Percentiles rank a stretch among this genome's conserved stretches.
Conservation (phyloP, 2,888 invertebrate species). For the Copidosoma aretas region DNA sequence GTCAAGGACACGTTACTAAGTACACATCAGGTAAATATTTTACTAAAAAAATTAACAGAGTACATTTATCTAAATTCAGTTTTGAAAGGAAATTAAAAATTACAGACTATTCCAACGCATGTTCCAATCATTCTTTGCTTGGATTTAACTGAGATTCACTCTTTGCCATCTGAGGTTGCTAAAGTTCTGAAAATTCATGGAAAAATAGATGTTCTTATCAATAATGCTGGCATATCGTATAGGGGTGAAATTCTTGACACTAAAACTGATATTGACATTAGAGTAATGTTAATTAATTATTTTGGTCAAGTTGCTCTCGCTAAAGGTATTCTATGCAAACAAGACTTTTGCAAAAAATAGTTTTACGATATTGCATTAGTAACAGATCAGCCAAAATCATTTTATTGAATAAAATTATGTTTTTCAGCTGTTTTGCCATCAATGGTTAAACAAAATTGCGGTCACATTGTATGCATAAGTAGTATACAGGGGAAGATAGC, state of each 20-base stretch:
- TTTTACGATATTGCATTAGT: too few species aligned
- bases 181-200: slow-evolving; percentile 76
- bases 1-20: slow-evolving; percentile 77
- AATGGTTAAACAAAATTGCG: slow-evolving; percentile 78
- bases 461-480: slow-evolving; percentile 87
- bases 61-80: neutral
- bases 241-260: slow-evolving; percentile 80
- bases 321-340: slow-evolving; percentile 71
- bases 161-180: slow-evolving; percentile 69
- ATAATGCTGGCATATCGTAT: slow-evolving; percentile 89
- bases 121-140: slow-evolving; percentile 77
- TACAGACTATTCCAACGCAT: slow-evolving; percentile 68
- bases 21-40: slow-evolving; percentile 67
- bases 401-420: slow-evolving; percentile 42
- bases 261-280: slow-evolving; percentile 79
- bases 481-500: slow-evolving; percentile 93
- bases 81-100: slow-evolving; percentile 11
- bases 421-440: slow-evolving; percentile 78
- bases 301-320: slow-evolving; percentile 91
- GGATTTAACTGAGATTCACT: slow-evolving; percentile 77
- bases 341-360: neutral
- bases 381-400: too few species aligned
- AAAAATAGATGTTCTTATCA: slow-evolving; percentile 85
- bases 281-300: slow-evolving; percentile 93
- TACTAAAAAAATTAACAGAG: neutral